Conservation (phyloP, 2,888 invertebrate genomes). For the Drosophila meridionalis region DNA sequence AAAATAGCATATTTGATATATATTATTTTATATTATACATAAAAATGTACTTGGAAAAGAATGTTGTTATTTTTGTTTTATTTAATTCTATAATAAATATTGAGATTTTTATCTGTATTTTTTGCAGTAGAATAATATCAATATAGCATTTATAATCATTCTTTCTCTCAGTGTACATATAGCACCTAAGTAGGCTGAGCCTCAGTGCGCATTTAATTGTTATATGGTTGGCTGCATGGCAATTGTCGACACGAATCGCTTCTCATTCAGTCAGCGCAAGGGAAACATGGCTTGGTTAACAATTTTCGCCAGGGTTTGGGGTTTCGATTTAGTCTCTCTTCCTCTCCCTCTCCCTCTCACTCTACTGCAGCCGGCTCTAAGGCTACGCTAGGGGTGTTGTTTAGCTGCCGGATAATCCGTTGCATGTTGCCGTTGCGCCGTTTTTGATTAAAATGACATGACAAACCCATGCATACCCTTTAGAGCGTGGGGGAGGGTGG, state of each 20-base stretch:
- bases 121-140: neutral
- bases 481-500: constrained; percentile 14
- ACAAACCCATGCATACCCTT: constrained; percentile 36
- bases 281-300: constrained; percentile 29
- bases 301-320: constrained; percentile 26
- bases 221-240: constrained; percentile 46
- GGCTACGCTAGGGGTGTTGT: constrained; percentile 63
- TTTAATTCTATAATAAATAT: no score
- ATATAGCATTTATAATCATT: neutral
- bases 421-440: constrained; percentile 66
- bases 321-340: constrained; percentile 15
- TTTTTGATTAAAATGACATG: constrained; percentile 72
- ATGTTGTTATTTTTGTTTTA: no score
- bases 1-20: no score
- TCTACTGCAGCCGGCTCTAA: constrained; percentile 1
- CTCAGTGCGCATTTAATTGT: constrained; percentile 78
- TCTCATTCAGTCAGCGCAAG: constrained; percentile 46
- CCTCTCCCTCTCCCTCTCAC: constrained; percentile 12
- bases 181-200: constrained; percentile 68
- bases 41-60: no score
- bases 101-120: no score
- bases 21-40: no score
- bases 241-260: constrained; percentile 64
- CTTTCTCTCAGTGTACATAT: constrained; percentile 22
- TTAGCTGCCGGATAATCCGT: constrained; percentile 81